Conservation (phyloP, 2,797 vertebrate genomes). For the Tapirus indicus region DNA sequence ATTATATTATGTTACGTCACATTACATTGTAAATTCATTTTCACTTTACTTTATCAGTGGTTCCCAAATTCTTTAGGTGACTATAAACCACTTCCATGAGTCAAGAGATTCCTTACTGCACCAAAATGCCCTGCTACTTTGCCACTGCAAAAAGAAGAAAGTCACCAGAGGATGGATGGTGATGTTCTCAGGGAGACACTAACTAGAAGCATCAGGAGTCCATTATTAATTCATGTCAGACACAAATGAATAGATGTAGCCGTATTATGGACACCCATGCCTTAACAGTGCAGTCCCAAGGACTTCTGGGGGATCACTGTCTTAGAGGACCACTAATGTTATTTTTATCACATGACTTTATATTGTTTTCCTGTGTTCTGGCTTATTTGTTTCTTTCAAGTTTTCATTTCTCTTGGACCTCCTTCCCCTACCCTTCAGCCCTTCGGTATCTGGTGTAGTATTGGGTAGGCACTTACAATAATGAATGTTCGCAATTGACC, state of each 20-base stretch:
- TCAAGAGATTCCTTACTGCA: neutral
- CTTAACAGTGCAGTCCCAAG: neutral
- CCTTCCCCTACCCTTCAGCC: neutral
- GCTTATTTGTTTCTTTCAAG: constrained; percentile 41
- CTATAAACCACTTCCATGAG: neutral
- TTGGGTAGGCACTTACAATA: constrained; percentile 3
- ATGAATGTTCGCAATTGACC: neutral
- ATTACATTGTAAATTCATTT: constrained; percentile 27
- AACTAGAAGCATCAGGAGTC: neutral
- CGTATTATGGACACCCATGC: neutral
- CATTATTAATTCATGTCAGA: constrained; percentile 10
- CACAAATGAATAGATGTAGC: constrained; percentile 46
- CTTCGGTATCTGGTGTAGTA: neutral
- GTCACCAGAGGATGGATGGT: neutral
- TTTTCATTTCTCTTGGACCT: constrained; percentile 43
- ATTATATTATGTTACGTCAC: neutral
- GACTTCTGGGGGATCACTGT: neutral
- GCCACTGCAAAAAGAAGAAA: constrained; percentile 24
- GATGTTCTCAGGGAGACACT: constrained; percentile 21
- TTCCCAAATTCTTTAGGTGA: constrained; percentile 46
- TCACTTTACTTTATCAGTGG: neutral
- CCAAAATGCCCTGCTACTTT: constrained; percentile 13
- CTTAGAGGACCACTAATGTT: neutral
- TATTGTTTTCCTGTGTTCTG: constrained; percentile 36
- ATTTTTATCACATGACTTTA: constrained; percentile 32